Conservation (phyloP, 2,888 invertebrate genomes). For the Catocala fraxini region DNA sequence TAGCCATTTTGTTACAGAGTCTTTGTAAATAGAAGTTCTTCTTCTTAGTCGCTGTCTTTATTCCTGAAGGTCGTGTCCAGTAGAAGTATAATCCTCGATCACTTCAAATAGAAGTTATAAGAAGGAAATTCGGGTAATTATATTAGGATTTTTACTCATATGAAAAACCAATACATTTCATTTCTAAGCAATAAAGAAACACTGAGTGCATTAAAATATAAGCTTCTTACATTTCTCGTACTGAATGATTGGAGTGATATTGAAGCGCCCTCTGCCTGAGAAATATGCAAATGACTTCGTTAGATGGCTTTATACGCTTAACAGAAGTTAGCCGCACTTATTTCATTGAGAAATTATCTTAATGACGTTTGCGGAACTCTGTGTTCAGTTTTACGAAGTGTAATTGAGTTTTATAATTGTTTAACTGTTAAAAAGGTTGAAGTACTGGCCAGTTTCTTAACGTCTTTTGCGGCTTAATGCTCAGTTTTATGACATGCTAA, state of each 20-base stretch:
- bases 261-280: slow-evolving; percentile 16
- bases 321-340: slow-evolving; percentile 25
- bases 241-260: slow-evolving; percentile 24
- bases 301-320: slow-evolving; percentile 28
- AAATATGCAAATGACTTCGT: slow-evolving; percentile 51
- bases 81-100: too few species aligned
- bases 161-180: background rate
- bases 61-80: too few species aligned
- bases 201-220: slow-evolving; percentile 2
- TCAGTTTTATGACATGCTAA: too few species aligned
- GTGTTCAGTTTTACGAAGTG: slow-evolving; percentile 15
- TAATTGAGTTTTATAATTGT: slow-evolving; percentile 21
- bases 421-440: slow-evolving; percentile 4
- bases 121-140: too few species aligned
- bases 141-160: background rate
- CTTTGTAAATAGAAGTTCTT: too few species aligned
- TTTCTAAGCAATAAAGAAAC: background rate
- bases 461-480: background rate
- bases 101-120: too few species aligned
- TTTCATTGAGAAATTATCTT: slow-evolving; percentile 28
- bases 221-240: slow-evolving; percentile 16
- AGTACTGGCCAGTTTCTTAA: background rate
- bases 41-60: too few species aligned
- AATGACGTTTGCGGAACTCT: slow-evolving; percentile 16
- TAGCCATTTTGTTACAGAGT: too few species aligned